These are phyloP conservation scores for Tridacna gigas DNA, from an alignment of 2,888 invertebrate species.

Conservation along the genomic window DNA sequence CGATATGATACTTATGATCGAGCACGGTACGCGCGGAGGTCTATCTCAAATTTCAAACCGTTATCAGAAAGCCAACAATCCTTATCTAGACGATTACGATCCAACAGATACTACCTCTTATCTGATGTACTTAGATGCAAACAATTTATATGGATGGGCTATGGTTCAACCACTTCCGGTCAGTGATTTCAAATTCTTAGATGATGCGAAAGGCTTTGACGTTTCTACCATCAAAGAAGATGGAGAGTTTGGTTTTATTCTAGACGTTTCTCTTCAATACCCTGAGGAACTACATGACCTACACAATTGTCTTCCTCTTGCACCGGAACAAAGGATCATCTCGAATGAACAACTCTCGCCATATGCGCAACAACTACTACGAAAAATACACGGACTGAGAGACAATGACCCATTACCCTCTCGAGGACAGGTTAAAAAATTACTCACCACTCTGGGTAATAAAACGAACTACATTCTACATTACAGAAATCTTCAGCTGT, in stretches of 20 bases:
- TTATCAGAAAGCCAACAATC: constrained; percentile 49
- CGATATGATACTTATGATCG: constrained; percentile 32
- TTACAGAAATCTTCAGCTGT: constrained; percentile 77
- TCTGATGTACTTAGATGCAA: constrained; percentile 48
- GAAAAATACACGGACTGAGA: constrained; percentile 26
- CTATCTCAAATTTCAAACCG: constrained; percentile 46
- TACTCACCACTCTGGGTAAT: constrained; percentile 3
- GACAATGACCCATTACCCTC: constrained; percentile 11
- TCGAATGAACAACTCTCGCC: constrained; percentile 24
- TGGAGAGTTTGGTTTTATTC: constrained; percentile 27
- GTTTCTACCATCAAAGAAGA: constrained; percentile 23
- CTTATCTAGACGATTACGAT: constrained; percentile 40
- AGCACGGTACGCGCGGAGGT: constrained; percentile 40
- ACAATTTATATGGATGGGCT: constrained; percentile 37
- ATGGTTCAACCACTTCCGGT: constrained; percentile 38
- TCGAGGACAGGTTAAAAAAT: constrained; percentile 2
- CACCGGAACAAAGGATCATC: constrained; percentile 23
- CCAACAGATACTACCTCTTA: constrained; percentile 24
- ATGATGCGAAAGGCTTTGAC: constrained; percentile 23
- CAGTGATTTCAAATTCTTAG: constrained; percentile 24
- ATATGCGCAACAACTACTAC: constrained; percentile 21
- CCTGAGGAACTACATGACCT: constrained; percentile 22
- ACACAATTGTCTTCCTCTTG: constrained; percentile 34
- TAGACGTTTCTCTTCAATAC: constrained; percentile 31
- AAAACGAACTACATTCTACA: constrained; percentile 9